phyloP scores from a whole-genome alignment of 2,113 vertebrate genomes.

The Vulpes vulpes region DNA sequence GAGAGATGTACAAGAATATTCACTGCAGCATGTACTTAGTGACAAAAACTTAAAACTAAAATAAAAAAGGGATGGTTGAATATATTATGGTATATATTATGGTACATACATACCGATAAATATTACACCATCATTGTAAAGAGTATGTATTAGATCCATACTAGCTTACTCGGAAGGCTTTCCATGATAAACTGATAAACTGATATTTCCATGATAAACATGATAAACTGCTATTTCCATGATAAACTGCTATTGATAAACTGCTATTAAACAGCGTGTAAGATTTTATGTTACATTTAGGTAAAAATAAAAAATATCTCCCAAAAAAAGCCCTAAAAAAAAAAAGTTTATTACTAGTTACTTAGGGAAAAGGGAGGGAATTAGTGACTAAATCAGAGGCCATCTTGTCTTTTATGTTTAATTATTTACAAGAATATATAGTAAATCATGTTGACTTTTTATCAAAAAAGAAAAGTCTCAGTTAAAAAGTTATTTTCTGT shows the following conservation, averaged over 20 bases:
- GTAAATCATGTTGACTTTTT: not conserved
- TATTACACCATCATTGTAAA: not conserved
- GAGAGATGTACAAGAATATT: not conserved
- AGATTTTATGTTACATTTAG: constrained; percentile 22
- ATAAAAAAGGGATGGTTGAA: not conserved
- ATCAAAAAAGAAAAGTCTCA: not conserved
- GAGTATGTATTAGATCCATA: not conserved
- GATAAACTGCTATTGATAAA: not conserved
- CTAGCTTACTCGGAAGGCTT: not conserved
- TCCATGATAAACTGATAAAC: not conserved
- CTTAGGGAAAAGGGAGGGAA: not conserved
- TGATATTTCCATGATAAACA: too few relatives aligned
- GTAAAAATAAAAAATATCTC: not conserved
- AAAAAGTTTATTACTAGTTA: not conserved
- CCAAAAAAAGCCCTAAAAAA: not conserved
- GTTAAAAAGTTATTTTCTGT: not conserved
- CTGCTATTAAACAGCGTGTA: not conserved
- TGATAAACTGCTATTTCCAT: too few relatives aligned
- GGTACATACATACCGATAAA: not conserved
- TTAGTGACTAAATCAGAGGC: constrained; percentile 4
- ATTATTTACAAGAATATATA: not conserved
- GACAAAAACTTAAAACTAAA: constrained; percentile 51
- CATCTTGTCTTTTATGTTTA: not conserved
- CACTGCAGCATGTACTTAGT: not conserved
- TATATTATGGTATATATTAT: not conserved